Conservation (phyloP, 2,888 invertebrate genomes). For the Cantharis rufa region DNA sequence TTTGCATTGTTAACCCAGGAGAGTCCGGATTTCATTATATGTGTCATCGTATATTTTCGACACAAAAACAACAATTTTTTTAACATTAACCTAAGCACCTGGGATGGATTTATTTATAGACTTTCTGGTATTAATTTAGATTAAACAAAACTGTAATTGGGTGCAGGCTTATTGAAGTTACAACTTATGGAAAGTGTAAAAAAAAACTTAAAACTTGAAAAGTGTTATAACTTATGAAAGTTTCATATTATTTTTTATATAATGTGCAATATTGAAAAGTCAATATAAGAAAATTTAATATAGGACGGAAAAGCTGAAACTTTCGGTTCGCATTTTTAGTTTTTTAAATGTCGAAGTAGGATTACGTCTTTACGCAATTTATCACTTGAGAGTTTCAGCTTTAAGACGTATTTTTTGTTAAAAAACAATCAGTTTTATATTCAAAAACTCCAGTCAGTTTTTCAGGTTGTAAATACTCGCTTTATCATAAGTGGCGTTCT, state of each 20-base stretch:
- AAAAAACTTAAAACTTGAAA: not conserved
- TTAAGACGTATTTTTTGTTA: not conserved
- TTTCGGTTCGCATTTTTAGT: not conserved
- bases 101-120: too few relatives aligned
- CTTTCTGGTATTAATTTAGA: too few relatives aligned
- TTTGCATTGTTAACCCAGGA: too few relatives aligned
- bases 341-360: not conserved
- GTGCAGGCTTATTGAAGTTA: too few relatives aligned
- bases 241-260: not conserved
- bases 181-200: not conserved
- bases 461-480: not conserved
- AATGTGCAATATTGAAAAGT: not conserved
- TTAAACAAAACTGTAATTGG: too few relatives aligned
- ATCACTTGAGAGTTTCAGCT: not conserved
- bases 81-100: too few relatives aligned
- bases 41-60: too few relatives aligned
- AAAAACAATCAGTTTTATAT: not conserved
- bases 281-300: not conserved
- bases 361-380: not conserved
- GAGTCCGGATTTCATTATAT: too few relatives aligned
- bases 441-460: not conserved
- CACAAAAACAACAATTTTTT: too few relatives aligned
- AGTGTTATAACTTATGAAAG: not conserved
- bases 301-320: not conserved
- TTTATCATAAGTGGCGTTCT: not conserved